Conservation (phyloP, 2,113 vertebrate genomes). For the Pycnonotus jocosus region DNA sequence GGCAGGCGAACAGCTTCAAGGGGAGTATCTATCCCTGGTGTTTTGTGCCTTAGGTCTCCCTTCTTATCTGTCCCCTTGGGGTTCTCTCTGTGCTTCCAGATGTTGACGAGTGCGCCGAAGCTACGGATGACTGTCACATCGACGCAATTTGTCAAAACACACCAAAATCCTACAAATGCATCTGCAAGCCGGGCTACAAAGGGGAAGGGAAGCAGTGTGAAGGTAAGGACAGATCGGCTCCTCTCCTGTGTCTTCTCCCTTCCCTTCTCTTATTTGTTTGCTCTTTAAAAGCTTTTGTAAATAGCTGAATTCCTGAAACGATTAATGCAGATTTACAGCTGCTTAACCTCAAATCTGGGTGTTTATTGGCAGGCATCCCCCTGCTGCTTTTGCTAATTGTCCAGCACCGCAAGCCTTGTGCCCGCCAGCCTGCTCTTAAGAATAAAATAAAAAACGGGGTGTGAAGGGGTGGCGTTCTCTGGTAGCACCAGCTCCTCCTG, state of each 20-base stretch:
- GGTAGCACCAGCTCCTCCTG: no score
- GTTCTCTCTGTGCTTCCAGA: conserved; percentile 69
- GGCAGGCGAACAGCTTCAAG: background rate
- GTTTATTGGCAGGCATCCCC: conserved; percentile 39
- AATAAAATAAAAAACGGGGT: background rate
- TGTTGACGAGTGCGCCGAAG: conserved; percentile 88
- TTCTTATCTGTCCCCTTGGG: background rate
- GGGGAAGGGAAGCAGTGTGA: conserved; percentile 93
- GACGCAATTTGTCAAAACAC: conserved; percentile 98
- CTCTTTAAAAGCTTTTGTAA: conserved; percentile 65
- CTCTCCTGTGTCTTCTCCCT: background rate
- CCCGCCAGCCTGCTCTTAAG: background rate
- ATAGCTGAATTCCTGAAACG: conserved; percentile 68
- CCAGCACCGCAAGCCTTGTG: background rate
- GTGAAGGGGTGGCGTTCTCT: background rate
- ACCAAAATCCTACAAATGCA: conserved; percentile 92
- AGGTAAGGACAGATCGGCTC: conserved; percentile 75
- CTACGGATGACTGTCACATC: conserved; percentile 93
- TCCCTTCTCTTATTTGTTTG: conserved; percentile 42
- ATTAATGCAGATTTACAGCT: conserved; percentile 63
- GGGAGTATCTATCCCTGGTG: background rate
- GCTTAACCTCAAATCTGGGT: conserved; percentile 28
- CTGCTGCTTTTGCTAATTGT: conserved; percentile 37
- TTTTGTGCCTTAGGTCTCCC: background rate
- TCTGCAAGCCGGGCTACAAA: conserved; percentile 95